Evolutionary conservation across 2,888 invertebrate genomes (phyloP), one percentile per base, ranked within the genome.

Genomic region (Dendrolimus pini): DNA sequence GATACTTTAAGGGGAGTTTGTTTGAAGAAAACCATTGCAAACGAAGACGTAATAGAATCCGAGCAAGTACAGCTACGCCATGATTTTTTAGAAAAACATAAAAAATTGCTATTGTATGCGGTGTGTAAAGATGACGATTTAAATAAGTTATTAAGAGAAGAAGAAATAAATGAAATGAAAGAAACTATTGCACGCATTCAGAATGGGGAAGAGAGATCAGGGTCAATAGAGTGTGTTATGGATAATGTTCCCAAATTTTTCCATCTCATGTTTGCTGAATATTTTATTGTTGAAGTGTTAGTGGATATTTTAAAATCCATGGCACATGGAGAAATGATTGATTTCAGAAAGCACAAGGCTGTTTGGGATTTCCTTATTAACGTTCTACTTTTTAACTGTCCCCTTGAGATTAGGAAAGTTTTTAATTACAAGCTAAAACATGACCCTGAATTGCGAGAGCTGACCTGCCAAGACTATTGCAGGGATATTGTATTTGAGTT

Each of bases 371-470:
- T 66, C 9, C 2, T 74, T n/a, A 60, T 77, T 1, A 77, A 77
- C 59, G 55, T 56, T 18, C 55, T 77, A 9, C 61, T 77, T 1
- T 59, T 61, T n/a, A 13, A 62, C 0, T 63, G 72, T 42, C 67
- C 77, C 0, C 63, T 63, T 0, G 65, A 71, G 0, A 62, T 72
- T 0, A 66, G 77, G 53, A 65, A 71, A 12, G 70, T 67, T 55
- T 77, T 77, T 30, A 66, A 76, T 41, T 75, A 74, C 58, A 76
- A 75, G 62, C 59, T 77, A 41, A 72, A 72, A 60, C 65, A 67
- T 47, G 75, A 77, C 54, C 65, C 67, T 7, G 63, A 67, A 7
- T 58, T 74, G 41, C 60, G 58, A 0, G 61, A 70, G 53, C 42
- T 61, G 1, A 58, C 63, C 3, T 62, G 57, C 53, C 61, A 64